Base-by-base conservation (phyloP, 2,113 vertebrate species). In the Zosterops hypoxanthus region DNA sequence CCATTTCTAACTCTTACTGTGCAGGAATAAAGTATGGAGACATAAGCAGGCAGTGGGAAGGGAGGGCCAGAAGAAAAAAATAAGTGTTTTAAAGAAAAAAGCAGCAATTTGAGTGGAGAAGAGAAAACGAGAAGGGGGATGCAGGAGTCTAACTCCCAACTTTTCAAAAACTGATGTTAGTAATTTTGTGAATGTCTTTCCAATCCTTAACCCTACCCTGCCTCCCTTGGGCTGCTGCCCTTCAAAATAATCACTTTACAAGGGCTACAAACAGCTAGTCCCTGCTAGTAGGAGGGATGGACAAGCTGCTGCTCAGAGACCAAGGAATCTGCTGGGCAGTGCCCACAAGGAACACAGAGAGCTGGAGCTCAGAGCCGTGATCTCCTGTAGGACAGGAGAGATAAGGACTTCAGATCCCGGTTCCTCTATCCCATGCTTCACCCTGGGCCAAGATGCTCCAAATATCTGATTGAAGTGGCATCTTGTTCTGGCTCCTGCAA, bases 401-500 rank as follows among this genome's bases (percentile, higher is more conserved):
- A 69, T n/a, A 73, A 71, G 16, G 9, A 44, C 59, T 93, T 78
- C 78, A 66, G n/a, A 71, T 53, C 57, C 9, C 52, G 53, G 33
- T 33, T 68, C 41, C 26, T 56, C 59, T 7, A 9, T 36, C n/a
- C 50, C 0, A 0, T 2, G 6, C 46, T 46, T 90, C 33, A 71
- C 11, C 25, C 16, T 39, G 20, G 73, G 73, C 24, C 73, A 71
- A 90, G 73, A 55, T 55, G 21, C 42, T 90, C 90, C 78, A 90
- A 77, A 79, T 82, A 68, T 14, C 82, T 87, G 29, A 82, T 68
- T 50, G 34, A 34, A 87, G 85, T 1, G 0, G 41, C 75, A 68
- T 52, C 61, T 88, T 76, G 47, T 44, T 94, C 76, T 90, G 55
- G 82, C 75, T 93, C 63, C 75, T 47, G 41, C 16, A 77, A n/a